Conservation (phyloP, 1,140 invertebrate species). For the Drosophila obscura region DNA sequence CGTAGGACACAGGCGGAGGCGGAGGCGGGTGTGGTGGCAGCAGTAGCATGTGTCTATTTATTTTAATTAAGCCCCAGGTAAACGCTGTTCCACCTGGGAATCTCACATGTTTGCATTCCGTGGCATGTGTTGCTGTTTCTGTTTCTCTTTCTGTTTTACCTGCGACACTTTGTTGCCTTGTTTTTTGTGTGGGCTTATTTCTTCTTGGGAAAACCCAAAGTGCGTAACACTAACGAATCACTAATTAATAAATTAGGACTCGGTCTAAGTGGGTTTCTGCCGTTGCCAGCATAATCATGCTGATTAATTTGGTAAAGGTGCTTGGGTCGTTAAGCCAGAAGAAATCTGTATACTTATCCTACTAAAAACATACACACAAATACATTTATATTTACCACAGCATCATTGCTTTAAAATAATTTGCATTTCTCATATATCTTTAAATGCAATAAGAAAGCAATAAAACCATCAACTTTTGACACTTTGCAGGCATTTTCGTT, state of each 20-base stretch:
- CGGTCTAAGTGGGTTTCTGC: conserved; percentile 30
- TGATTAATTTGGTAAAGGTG: conserved; percentile 70
- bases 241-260: conserved; percentile 75
- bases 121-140: conserved; percentile 44
- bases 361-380: no score
- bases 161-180: conserved; percentile 66
- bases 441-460: conserved; percentile 76
- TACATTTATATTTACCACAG: neutral
- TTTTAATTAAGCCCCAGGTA: conserved; percentile 78
- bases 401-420: conserved; percentile 10
- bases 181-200: conserved; percentile 28
- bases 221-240: conserved; percentile 64
- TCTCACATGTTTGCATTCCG: conserved; percentile 39
- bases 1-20: neutral
- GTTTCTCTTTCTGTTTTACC: conserved; percentile 35
- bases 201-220: conserved; percentile 24
- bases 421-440: conserved; percentile 65
- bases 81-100: conserved; percentile 39
- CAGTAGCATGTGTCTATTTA: conserved; percentile 73
- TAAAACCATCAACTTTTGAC: conserved; percentile 78
- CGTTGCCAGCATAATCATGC: conserved; percentile 66
- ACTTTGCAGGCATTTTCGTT: conserved; percentile 66
- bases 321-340: neutral
- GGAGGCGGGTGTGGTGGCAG: neutral
- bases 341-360: neutral